phyloP scores from a whole-genome alignment of 1,140 invertebrate genomes.

The Aphelinus atriplicis region DNA sequence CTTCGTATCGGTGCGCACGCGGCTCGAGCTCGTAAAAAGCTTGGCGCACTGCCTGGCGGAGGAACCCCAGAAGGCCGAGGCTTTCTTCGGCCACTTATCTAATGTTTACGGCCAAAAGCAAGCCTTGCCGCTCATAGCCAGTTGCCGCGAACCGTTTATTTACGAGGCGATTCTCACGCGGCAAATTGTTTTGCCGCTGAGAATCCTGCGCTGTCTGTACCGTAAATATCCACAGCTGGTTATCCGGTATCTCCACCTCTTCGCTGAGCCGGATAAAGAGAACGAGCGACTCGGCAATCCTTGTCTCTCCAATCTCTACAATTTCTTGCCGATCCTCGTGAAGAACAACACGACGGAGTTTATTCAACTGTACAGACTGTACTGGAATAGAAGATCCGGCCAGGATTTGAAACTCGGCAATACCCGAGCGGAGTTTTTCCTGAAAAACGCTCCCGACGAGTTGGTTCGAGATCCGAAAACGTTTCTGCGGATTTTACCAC shows the following conservation, averaged over 20 bases:
- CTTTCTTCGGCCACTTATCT: constrained; percentile 43
- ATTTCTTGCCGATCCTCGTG: constrained; percentile 35
- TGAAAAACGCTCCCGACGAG: constrained; percentile 43
- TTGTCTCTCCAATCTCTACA: neutral
- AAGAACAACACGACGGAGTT: constrained; percentile 37
- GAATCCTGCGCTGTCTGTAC: constrained; percentile 43
- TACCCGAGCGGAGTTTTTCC: constrained; percentile 43
- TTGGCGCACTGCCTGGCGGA: constrained; percentile 39
- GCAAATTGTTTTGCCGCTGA: constrained; percentile 31
- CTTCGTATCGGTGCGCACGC: constrained; percentile 45
- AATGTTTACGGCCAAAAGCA: constrained; percentile 41
- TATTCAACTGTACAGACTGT: constrained; percentile 29
- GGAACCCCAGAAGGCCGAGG: constrained; percentile 34
- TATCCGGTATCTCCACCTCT: constrained; percentile 51
- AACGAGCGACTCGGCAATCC: neutral
- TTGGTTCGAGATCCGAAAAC: constrained; percentile 41
- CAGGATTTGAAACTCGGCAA: constrained; percentile 44
- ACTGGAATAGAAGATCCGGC: constrained; percentile 33
- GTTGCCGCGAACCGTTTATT: constrained; percentile 47
- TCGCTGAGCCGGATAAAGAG: neutral
- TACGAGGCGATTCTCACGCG: constrained; percentile 33
- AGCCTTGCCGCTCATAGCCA: constrained; percentile 44
- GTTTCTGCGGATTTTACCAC: constrained; percentile 39
- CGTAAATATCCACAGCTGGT: constrained; percentile 48
- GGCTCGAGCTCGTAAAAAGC: constrained; percentile 47